Evolutionary conservation across 2,113 vertebrate genomes (phyloP), one percentile per base, ranked within the genome.

Genomic region (Colinus virginianus): DNA sequence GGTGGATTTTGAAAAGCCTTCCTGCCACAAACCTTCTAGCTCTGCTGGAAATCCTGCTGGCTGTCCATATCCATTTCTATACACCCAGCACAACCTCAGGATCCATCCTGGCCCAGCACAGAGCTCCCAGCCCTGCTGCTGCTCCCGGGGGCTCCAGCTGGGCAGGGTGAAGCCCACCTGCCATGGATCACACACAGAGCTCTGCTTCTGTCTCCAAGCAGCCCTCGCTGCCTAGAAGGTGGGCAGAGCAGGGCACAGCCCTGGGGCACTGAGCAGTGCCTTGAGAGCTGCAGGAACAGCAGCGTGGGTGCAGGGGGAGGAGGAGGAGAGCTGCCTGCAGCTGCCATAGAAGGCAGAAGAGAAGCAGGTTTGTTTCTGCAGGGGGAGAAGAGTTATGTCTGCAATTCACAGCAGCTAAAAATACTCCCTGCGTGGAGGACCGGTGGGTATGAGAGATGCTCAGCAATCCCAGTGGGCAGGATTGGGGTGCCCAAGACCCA

Each of bases 281-380:
- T 63, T 30, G 2, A 34, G 25, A 66, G 64, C 68, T 6, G 43
- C 8, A 61, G 90, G 6, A 78, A 69, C 62, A 43, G 63, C 63
- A 25, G 87, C 2, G 3, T 8, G 77, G 70, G 36, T 5, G 75
- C 74, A 16, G 77, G 63, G 58, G 40, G 13, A 80, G 85, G 40
- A 83, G 34, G 13, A 77, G 85, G n/a, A 83, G 85, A 89, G 85
- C 89, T 64, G 91, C 78, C 81, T 2, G 61, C 70, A 82, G 78
- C 86, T 78, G 87, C 96, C 86, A 72, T 87, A 94, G 95, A 95
- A 93, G 95, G 88, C 94, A 95, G 79, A 46, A 63, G 78, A 66
- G 0, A 16, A 94, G 81, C 92, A 92, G 88, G 82, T 94, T 80
- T 90, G 63, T 84, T 55, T 84, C 89, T 87, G 32, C 70, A 32